Evolutionary conservation across 2,888 invertebrate genomes (phyloP).

Genomic region (Falcaria lacertinaria): DNA sequence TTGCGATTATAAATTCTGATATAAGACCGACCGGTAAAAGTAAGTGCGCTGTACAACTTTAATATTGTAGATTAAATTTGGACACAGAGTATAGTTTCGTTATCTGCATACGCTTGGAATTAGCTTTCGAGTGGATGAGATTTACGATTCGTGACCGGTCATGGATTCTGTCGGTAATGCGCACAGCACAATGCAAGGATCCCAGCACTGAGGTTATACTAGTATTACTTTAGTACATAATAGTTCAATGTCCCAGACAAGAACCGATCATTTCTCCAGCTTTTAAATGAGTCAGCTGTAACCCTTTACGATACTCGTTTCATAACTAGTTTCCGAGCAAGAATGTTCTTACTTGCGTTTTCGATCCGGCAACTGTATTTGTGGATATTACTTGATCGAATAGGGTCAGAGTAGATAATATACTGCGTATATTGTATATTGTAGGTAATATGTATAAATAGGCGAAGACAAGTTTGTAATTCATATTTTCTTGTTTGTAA

Average conservation of each 20-base stretch:
- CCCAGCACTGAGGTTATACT: no score
- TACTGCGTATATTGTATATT: no score
- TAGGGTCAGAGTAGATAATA: no score
- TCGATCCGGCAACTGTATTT: conserved; percentile 16
- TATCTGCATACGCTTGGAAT: conserved; percentile 11
- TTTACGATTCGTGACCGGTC: conserved; percentile 24
- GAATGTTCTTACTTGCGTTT: conserved; percentile 37
- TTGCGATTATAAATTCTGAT: conserved; percentile 39
- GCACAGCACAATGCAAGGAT: conserved; percentile 7
- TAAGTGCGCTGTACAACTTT: conserved; percentile 15
- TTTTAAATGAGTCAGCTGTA: conserved; percentile 15
- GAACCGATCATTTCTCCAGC: neutral
- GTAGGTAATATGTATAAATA: conserved; percentile 10
- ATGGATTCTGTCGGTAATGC: conserved; percentile 18
- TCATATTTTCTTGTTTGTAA: no score
- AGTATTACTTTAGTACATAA: no score
- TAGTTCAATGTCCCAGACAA: neutral
- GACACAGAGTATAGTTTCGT: conserved; percentile 22
- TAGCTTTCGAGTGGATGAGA: conserved; percentile 27
- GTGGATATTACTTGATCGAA: conserved; percentile 6
- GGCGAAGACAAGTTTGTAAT: no score
- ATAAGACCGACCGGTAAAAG: conserved; percentile 42
- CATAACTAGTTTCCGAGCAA: conserved; percentile 18
- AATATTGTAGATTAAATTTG: conserved; percentile 14
- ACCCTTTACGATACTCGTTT: conserved; percentile 24